Evolutionary conservation across 2,113 vertebrate species (phyloP).

Genomic region (Prionailurus bengalensis): DNA sequence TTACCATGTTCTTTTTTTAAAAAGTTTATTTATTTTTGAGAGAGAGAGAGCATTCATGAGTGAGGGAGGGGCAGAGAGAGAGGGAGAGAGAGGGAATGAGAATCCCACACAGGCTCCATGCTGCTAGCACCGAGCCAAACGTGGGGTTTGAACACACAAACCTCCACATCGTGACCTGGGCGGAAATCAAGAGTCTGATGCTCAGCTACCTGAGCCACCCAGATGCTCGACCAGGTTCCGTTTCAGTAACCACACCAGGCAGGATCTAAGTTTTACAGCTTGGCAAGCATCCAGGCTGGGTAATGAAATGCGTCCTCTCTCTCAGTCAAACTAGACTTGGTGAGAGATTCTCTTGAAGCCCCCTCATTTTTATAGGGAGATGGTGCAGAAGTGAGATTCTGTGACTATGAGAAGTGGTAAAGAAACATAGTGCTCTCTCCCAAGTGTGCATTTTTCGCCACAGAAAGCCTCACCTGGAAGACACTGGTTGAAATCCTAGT

Average conservation of each 20-base stretch:
- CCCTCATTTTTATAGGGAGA: not conserved
- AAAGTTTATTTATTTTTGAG: too few relatives aligned
- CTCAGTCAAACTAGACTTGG: not conserved
- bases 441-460: not conserved
- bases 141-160: too few relatives aligned
- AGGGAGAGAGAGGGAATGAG: too few relatives aligned
- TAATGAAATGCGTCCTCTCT: not conserved
- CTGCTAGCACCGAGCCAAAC: too few relatives aligned
- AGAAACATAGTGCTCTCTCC: not conserved
- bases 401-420: not conserved
- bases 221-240: not conserved
- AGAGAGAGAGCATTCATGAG: too few relatives aligned
- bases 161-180: too few relatives aligned
- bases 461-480: conserved; percentile 5
- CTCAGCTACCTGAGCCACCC: too few relatives aligned
- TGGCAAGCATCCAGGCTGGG: not conserved
- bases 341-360: not conserved
- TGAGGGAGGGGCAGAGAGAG: too few relatives aligned
- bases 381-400: not conserved
- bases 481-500: not conserved
- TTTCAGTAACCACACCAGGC: not conserved
- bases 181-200: too few relatives aligned
- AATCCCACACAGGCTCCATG: too few relatives aligned
- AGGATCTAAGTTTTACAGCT: not conserved
- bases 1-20: not conserved